A percentile compares a stretch with the other conserved stretches of the same genome.
These are phyloP conservation scores for Mycalesis mineus DNA, from an alignment of 2,888 invertebrate genomes.

Conservation along the genomic window DNA sequence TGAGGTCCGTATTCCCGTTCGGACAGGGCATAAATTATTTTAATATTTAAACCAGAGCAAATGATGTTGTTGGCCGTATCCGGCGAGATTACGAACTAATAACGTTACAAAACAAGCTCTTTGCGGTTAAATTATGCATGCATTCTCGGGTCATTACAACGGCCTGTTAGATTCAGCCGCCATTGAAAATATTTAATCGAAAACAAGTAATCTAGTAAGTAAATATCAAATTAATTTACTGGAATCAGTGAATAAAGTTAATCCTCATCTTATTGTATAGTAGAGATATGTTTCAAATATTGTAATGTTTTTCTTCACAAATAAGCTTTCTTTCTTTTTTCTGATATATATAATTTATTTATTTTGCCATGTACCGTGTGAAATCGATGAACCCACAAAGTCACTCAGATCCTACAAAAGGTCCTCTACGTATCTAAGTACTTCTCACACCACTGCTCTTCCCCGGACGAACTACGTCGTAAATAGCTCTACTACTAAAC, in stretches of 20 bases:
- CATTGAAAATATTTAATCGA: slow-evolving; percentile 55
- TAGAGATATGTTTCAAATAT: no score
- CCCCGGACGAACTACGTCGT: no score
- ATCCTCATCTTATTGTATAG: no score
- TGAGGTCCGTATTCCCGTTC: slow-evolving; percentile 41
- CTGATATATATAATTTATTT: neutral
- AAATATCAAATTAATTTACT: neutral
- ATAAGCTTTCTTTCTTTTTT: no score
- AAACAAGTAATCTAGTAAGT: slow-evolving; percentile 6
- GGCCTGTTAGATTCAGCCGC: slow-evolving; percentile 50
- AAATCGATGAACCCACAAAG: no score
- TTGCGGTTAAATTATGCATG: slow-evolving; percentile 76
- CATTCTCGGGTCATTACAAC: slow-evolving; percentile 76
- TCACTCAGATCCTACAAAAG: no score
- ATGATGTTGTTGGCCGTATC: slow-evolving; percentile 72
- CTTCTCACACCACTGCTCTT: no score
- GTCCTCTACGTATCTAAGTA: no score
- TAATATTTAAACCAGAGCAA: slow-evolving; percentile 67
- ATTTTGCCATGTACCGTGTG: no score
- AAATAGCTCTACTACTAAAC: no score
- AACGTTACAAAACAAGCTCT: slow-evolving; percentile 76
- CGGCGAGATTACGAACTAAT: slow-evolving; percentile 76
- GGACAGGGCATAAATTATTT: slow-evolving; percentile 69
- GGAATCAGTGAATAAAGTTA: no score
- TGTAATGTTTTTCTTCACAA: no score